A percentile compares a stretch with the other conserved stretches of the same genome.
These are phyloP conservation scores for Bombus pascuorum DNA, from an alignment of 1,140 invertebrate species.

Conservation along the genomic window DNA sequence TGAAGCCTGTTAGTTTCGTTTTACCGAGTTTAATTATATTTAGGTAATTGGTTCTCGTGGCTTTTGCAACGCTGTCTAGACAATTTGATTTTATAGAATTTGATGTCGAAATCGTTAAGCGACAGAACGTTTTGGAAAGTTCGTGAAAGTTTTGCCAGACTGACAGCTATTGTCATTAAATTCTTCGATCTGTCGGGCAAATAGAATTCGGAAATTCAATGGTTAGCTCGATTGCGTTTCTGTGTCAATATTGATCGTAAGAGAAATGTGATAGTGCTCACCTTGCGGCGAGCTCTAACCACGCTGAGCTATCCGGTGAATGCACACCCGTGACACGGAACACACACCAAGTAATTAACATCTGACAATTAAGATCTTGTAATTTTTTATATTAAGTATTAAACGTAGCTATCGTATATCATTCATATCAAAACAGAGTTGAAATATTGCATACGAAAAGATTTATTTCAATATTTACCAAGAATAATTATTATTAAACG, in stretches of 20 bases:
- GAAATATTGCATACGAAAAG: too few species aligned
- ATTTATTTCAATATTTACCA: not conserved
- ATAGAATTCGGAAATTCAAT: constrained; percentile 48
- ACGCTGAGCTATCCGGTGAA: not conserved
- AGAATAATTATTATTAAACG: too few species aligned
- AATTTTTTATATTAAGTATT: not conserved
- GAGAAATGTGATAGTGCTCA: constrained; percentile 49
- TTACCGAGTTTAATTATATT: too few species aligned
- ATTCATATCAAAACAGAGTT: too few species aligned
- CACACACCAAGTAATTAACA: constrained; percentile 28
- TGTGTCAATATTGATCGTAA: constrained; percentile 60
- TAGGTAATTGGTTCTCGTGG: too few species aligned
- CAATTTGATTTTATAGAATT: too few species aligned
- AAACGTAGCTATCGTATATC: too few species aligned
- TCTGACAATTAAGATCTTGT: constrained; percentile 9
- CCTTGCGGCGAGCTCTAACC: constrained; percentile 19
- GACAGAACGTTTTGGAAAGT: not conserved
- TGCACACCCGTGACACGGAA: constrained; percentile 23
- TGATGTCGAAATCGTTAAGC: too few species aligned
- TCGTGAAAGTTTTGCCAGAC: not conserved
- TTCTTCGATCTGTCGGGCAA: constrained; percentile 12
- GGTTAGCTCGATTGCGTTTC: constrained; percentile 43
- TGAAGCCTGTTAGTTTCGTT: too few species aligned
- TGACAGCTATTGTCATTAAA: not conserved
- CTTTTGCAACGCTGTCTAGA: too few species aligned